A percentile compares a stretch with the other conserved stretches of the same genome.
phyloP scores from a whole-genome alignment of 2,113 vertebrate species.

The Hystrix brachyura region DNA sequence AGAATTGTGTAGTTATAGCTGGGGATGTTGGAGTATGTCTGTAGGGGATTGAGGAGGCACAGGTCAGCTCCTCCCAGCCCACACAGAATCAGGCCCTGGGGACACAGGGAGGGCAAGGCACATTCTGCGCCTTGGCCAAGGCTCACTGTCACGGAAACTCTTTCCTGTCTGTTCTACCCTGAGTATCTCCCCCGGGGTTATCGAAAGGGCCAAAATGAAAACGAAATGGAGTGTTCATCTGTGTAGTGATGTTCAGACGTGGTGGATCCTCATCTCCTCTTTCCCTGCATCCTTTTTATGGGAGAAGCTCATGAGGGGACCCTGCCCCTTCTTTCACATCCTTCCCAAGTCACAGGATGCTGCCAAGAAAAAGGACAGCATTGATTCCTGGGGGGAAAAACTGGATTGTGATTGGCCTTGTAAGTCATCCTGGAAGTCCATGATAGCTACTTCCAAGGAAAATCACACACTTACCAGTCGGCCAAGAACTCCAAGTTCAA shows the following conservation, averaged over 20 bases:
- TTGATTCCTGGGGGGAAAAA: not conserved
- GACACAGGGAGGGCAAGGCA: not conserved
- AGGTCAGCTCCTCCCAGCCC: rapidly evolving
- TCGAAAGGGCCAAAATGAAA: not conserved
- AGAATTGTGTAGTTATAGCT: not conserved
- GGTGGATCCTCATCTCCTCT: rapidly evolving
- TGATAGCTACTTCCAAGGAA: not conserved
- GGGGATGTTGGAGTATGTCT: not conserved
- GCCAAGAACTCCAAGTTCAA: not conserved
- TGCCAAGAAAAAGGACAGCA: not conserved
- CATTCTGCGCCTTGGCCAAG: not conserved
- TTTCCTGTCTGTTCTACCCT: not conserved
- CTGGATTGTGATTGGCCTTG: not conserved
- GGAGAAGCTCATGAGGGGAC: not conserved
- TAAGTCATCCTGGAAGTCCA: not conserved
- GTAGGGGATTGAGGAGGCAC: not conserved
- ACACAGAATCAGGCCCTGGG: not conserved
- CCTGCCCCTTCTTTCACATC: rapidly evolving
- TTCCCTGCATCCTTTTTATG: not conserved
- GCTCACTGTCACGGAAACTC: not conserved
- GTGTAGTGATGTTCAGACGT: rapidly evolving
- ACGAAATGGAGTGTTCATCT: not conserved
- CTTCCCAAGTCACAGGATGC: not conserved
- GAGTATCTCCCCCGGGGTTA: not conserved
- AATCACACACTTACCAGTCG: not conserved